These are phyloP conservation scores for Atherinosoma microstoma DNA, from an alignment of 2,797 vertebrate species.

Conservation along the genomic window DNA sequence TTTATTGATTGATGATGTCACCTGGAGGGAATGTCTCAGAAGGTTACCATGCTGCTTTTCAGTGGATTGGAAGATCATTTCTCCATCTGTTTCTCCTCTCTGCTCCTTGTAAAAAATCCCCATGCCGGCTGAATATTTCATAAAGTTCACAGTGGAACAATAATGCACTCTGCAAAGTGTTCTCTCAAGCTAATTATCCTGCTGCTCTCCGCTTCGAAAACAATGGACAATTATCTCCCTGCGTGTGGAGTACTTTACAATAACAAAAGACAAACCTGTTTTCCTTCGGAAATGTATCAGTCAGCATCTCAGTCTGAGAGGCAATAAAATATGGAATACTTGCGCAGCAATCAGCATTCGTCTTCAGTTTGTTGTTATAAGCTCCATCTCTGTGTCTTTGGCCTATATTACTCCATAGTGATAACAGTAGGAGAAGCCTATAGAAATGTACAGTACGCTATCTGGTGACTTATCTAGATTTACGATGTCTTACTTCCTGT, in stretches of 20 bases:
- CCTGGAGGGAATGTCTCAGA: slow-evolving; percentile 68
- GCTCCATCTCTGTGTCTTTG: slow-evolving; percentile 47
- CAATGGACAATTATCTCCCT: slow-evolving; percentile 78
- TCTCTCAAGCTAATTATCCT: slow-evolving; percentile 78
- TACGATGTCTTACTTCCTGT: slow-evolving; percentile 79
- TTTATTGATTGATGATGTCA: slow-evolving; percentile 80
- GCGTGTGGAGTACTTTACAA: slow-evolving; percentile 62
- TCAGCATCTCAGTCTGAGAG: slow-evolving; percentile 64
- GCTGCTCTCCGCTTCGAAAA: slow-evolving; percentile 71
- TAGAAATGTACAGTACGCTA: slow-evolving; percentile 72
- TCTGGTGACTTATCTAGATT: slow-evolving; percentile 82
- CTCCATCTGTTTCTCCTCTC: slow-evolving; percentile 66
- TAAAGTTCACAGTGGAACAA: slow-evolving; percentile 81
- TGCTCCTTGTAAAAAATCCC: slow-evolving; percentile 63
- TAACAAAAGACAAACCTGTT: slow-evolving; percentile 79
- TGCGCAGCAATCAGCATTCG: slow-evolving; percentile 65
- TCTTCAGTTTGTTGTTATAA: slow-evolving; percentile 64
- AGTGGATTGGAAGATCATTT: slow-evolving; percentile 60
- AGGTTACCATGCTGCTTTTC: slow-evolving; percentile 60
- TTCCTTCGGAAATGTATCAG: slow-evolving; percentile 73
- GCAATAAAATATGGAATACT: slow-evolving; percentile 65
- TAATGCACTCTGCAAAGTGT: slow-evolving; percentile 76
- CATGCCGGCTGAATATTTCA: slow-evolving; percentile 72
- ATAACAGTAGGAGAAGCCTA: slow-evolving; percentile 58
- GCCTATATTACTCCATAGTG: slow-evolving; percentile 48